These are phyloP conservation scores for Atherinosoma microstoma DNA, from an alignment of 2,797 vertebrate species.

Conservation along the genomic window DNA sequence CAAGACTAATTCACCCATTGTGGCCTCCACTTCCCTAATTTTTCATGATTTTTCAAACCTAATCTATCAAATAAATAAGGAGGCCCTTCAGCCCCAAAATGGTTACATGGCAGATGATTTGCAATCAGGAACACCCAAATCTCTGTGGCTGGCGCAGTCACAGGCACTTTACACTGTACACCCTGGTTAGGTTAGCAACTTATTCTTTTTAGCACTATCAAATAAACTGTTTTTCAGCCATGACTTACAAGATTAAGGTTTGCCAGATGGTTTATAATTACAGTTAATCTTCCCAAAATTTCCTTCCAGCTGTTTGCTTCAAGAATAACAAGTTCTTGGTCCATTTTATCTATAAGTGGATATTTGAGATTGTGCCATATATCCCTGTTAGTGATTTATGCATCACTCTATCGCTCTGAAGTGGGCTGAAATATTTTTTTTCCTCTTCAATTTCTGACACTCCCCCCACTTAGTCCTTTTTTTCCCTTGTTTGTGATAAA, in stretches of 20 bases:
- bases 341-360: neutral
- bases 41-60: neutral
- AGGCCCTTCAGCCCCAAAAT: neutral
- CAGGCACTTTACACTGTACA: neutral
- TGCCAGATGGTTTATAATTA: neutral
- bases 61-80: neutral
- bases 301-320: neutral
- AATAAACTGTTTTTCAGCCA: neutral
- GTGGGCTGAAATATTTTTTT: neutral
- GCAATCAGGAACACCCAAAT: neutral
- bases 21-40: neutral
- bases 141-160: neutral
- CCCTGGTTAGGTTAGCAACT: neutral
- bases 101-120: neutral
- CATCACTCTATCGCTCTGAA: neutral
- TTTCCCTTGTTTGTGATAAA: neutral
- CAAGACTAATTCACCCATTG: neutral
- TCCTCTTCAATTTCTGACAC: neutral
- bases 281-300: neutral
- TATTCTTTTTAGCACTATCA: neutral
- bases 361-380: neutral
- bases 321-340: constrained; percentile 1
- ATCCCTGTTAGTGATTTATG: neutral
- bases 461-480: neutral
- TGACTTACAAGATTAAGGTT: neutral